Evolutionary conservation across 2,888 invertebrate genomes (phyloP), one percentile per base, ranked within the genome.

Genomic region (Salpingus planirostris): DNA sequence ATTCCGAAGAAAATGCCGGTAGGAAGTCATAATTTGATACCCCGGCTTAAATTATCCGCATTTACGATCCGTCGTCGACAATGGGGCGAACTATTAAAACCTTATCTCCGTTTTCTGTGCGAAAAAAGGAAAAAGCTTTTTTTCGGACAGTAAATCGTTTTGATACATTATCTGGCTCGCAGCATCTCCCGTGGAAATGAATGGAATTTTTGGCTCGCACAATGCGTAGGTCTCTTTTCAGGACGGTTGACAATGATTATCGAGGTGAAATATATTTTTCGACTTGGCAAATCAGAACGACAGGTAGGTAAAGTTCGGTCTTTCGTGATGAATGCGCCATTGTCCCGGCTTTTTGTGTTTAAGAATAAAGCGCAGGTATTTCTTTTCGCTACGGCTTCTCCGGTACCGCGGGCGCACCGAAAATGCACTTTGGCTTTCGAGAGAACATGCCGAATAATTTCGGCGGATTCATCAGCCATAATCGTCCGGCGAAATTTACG

Each of bases 221-320:
- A 52, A 52, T 38, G 22, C 21, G 25, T 8, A 15, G 29, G 29
- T 38, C 38, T 40, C 38, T 39, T 47, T 52, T 50, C 45, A 53
- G 35, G 50, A 52, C 50, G 47, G 55, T 50, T 57, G 59, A 59
- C 58, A 58, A 57, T 59, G 58, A 59, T 59, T 52, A 50, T 51
- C 47, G 54, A 59, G 55, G 57, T 55, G 57, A 58, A 60, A 60
- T 60, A 55, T 59, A 55, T 59, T 59, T n/a, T 57, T 59, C 56
- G 55, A 57, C 57, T 59, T 57, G 57, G 56, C 58, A 60, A 60
- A 60, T 59, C 57, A 57, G 51, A 56, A 46, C 59, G 59, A 60
- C 60, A 60, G 60, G 60, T 60, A 59, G 57, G 56, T 54, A 54
- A 55, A 49, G 49, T 55, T 53, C 50, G 55, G 56, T 59, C 55